Evolutionary conservation across 2,888 invertebrate genomes (phyloP).

Genomic region (Nomada ferruginata): DNA sequence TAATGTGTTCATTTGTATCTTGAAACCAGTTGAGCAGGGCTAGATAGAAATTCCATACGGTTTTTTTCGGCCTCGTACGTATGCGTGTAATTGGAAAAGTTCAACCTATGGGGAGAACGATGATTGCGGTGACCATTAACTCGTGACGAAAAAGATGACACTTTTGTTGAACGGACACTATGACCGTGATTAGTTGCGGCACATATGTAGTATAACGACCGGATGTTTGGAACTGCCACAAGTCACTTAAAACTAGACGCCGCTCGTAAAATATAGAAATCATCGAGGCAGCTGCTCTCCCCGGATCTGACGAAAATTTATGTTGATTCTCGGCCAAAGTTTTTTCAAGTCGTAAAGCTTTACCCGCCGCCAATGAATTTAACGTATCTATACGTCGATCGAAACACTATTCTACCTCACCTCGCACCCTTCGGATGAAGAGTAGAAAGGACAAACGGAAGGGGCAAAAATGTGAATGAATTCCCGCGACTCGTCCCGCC

Average conservation of each 20-base stretch:
- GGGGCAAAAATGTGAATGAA: conserved; percentile 48
- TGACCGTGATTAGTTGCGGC: conserved; percentile 38
- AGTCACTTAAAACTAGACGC: conserved; percentile 46
- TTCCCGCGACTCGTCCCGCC: conserved; percentile 45
- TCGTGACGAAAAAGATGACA: background rate
- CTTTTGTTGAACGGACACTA: conserved; percentile 24
- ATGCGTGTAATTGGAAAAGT: no score
- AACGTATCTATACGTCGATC: conserved; percentile 43
- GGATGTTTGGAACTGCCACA: conserved; percentile 41
- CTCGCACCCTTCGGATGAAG: background rate
- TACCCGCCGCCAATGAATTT: conserved; percentile 52
- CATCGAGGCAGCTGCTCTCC: conserved; percentile 47
- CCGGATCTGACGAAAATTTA: conserved; percentile 57
- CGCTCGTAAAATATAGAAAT: conserved; percentile 66
- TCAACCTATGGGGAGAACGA: no score
- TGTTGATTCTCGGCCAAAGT: conserved; percentile 59
- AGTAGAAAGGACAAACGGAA: background rate
- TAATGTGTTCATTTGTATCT: conserved; percentile 21
- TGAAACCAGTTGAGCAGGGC: no score
- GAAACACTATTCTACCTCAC: background rate
- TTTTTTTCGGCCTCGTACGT: background rate
- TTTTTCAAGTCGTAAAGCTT: conserved; percentile 59
- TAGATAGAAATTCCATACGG: background rate
- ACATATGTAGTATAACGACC: conserved; percentile 37
- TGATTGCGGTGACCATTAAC: no score